Evolutionary conservation across 2,113 vertebrate species (phyloP).

Genomic region (Mormoops blainvillei): DNA sequence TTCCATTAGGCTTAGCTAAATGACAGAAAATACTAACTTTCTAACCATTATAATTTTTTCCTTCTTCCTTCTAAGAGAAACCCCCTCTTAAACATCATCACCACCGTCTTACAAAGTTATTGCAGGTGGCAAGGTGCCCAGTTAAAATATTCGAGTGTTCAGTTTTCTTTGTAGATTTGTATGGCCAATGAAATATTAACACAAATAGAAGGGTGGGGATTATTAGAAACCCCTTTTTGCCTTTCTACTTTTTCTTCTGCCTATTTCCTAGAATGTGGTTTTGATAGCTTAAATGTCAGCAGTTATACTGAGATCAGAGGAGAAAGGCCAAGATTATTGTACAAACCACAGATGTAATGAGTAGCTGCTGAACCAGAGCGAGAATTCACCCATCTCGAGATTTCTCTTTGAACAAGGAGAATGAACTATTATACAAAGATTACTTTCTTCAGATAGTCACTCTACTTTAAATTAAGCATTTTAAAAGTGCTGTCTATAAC

Average conservation of each 20-base stretch:
- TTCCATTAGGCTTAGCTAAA: neutral
- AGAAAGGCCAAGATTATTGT: neutral
- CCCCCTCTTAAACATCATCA: rapidly evolving
- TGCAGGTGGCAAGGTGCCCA: neutral
- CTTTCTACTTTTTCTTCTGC: neutral
- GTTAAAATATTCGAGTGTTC: neutral
- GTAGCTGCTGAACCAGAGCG: neutral
- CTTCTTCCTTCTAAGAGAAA: neutral
- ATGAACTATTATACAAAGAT: neutral
- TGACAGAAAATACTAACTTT: neutral
- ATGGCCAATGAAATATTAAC: neutral
- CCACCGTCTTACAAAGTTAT: neutral
- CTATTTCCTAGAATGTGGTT: neutral
- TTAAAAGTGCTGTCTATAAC: neutral
- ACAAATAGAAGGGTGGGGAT: neutral
- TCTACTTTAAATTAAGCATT: neutral
- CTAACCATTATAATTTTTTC: neutral
- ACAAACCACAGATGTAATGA: neutral
- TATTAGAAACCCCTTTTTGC: neutral
- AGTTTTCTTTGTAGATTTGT: neutral
- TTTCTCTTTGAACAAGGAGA: neutral
- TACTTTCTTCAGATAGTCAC: neutral
- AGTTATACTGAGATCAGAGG: neutral
- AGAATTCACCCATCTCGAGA: neutral
- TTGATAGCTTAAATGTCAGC: neutral